Evolutionary conservation across 2,888 invertebrate species (phyloP).

Genomic region (Lacanobia oleracea): DNA sequence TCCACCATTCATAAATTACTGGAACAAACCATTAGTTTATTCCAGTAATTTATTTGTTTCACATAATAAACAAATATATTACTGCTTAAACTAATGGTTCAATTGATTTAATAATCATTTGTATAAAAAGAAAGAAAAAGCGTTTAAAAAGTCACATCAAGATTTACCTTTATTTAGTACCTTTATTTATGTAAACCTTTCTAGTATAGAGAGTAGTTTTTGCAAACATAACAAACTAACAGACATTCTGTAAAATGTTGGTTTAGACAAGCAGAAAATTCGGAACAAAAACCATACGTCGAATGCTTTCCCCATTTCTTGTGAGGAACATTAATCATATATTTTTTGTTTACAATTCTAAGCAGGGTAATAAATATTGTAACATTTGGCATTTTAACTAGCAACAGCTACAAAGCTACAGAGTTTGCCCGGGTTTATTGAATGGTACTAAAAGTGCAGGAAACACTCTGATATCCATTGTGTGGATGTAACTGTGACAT

Average conservation of each 20-base stretch:
- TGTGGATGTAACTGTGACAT: constrained; percentile 46
- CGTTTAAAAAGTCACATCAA: too few species aligned
- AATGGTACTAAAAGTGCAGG: constrained; percentile 42
- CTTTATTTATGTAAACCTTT: too few species aligned
- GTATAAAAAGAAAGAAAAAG: too few species aligned
- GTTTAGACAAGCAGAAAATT: background rate
- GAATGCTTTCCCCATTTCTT: constrained; percentile 14
- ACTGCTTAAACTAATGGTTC: too few species aligned
- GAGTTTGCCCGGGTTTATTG: constrained; percentile 39
- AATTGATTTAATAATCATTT: too few species aligned
- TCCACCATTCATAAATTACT: too few species aligned
- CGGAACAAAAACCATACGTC: background rate
- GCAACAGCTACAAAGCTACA: constrained; percentile 33
- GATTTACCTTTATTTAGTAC: too few species aligned
- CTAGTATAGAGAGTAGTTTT: too few species aligned
- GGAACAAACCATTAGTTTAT: too few species aligned
- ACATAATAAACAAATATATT: too few species aligned
- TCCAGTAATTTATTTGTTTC: too few species aligned
- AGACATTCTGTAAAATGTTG: background rate
- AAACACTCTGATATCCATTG: constrained; percentile 40
- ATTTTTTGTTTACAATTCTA: constrained; percentile 26
- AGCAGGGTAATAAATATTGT: constrained; percentile 60
- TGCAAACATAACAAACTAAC: background rate
- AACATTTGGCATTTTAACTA: constrained; percentile 62
- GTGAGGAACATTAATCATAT: constrained; percentile 22